Conservation (phyloP, 2,113 vertebrate genomes). For the Chinchilla lanigera region DNA sequence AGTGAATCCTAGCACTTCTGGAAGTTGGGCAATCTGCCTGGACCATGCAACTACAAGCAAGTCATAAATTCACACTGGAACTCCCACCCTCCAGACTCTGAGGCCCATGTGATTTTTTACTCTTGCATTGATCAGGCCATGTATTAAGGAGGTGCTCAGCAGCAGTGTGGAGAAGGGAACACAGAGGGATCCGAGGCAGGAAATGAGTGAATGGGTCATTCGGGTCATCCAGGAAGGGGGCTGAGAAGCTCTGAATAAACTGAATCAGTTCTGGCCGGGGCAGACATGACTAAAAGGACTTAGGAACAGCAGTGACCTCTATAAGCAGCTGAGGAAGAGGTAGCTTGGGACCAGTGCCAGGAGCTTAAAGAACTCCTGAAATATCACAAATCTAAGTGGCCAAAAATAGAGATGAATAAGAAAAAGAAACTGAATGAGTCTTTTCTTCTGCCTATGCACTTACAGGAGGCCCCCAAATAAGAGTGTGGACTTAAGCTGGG, state of each 20-base stretch:
- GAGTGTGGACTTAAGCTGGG: background rate
- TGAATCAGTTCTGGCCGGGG: background rate
- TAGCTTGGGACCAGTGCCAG: too few species aligned
- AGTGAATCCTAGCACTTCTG: background rate
- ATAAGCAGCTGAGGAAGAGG: background rate
- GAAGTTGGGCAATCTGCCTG: background rate
- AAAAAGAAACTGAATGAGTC: background rate
- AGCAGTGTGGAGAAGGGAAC: background rate
- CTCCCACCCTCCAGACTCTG: background rate
- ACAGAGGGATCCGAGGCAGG: background rate
- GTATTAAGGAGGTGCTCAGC: background rate
- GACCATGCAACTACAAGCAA: background rate
- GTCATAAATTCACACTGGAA: background rate
- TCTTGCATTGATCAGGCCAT: background rate
- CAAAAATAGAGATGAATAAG: background rate
- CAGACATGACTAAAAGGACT: background rate
- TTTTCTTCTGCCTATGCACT: background rate
- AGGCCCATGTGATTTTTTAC: background rate
- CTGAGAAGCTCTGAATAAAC: accelerated
- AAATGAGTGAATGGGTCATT: background rate
- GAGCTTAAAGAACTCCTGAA: background rate
- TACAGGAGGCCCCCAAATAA: background rate
- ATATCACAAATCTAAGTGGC: background rate
- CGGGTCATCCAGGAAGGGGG: background rate
- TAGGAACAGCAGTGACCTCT: background rate